Evolutionary conservation across 2,888 invertebrate genomes (phyloP).

Genomic region (Bhutanitis thaidina): DNA sequence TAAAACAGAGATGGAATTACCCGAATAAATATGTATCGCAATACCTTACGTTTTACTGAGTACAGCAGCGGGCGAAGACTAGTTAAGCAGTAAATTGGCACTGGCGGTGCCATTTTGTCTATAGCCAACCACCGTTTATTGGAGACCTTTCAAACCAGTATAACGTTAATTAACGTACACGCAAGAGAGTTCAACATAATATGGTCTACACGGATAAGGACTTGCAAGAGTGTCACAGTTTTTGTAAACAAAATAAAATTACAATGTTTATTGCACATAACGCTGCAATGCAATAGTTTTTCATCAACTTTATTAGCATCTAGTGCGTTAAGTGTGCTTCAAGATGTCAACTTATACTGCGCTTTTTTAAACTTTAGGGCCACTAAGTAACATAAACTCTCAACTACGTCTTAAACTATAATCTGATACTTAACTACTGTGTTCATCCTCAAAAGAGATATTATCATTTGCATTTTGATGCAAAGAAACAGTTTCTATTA

Average conservation of each 20-base stretch:
- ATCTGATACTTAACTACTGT: too few species aligned
- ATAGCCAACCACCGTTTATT: conserved; percentile 10
- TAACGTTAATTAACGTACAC: conserved; percentile 19
- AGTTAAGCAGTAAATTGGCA: conserved; percentile 14
- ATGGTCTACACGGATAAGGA: conserved; percentile 16
- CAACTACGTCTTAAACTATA: too few species aligned
- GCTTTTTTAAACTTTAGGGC: too few species aligned
- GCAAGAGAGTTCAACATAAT: conserved; percentile 7
- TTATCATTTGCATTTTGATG: too few species aligned
- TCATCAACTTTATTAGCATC: conserved; percentile 14
- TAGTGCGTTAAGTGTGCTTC: neutral
- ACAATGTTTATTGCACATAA: conserved; percentile 30
- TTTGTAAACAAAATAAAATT: conserved; percentile 41
- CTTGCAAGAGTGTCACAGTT: conserved; percentile 21
- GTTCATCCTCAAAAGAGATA: too few species aligned
- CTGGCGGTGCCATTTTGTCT: conserved; percentile 31
- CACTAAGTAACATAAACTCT: too few species aligned
- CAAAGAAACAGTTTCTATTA: too few species aligned
- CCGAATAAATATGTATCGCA: conserved; percentile 4
- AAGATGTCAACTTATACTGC: neutral
- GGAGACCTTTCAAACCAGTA: conserved; percentile 28
- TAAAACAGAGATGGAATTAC: neutral
- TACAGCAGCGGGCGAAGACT: conserved; percentile 8
- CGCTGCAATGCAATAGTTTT: conserved; percentile 4
- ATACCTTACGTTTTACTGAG: conserved; percentile 5